A percentile compares a stretch with the other conserved stretches of the same genome.
These are phyloP conservation scores for Pantelozetes paolii DNA, from an alignment of 2,888 invertebrate genomes.

Conservation along the genomic window DNA sequence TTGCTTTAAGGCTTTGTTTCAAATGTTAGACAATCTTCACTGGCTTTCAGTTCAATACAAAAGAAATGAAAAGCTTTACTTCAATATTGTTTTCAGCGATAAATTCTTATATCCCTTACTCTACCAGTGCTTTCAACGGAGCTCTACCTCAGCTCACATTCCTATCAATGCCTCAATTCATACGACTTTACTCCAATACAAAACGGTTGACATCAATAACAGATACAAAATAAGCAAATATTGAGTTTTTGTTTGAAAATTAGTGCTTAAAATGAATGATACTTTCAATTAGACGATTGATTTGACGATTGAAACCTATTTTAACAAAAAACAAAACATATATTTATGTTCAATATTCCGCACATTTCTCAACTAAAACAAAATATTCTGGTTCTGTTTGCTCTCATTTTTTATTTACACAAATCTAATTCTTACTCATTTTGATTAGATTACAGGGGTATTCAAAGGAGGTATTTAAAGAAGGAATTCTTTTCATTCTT, in stretches of 20 bases:
- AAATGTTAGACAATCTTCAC: neutral
- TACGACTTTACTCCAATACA: neutral
- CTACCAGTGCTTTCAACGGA: too few relatives aligned
- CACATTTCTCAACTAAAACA: neutral
- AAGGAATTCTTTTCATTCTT: too few relatives aligned
- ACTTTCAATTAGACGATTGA: constrained; percentile 27
- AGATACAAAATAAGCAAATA: neutral
- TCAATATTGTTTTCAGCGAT: neutral
- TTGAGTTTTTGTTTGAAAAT: neutral
- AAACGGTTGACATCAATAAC: neutral
- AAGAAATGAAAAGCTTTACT: constrained; percentile 16
- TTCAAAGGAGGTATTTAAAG: too few relatives aligned
- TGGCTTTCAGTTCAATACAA: neutral
- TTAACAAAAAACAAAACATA: neutral
- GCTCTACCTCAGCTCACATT: neutral
- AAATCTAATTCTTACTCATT: neutral
- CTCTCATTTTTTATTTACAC: neutral
- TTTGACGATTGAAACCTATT: neutral
- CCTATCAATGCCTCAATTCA: neutral
- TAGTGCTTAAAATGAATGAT: neutral
- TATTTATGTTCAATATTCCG: neutral
- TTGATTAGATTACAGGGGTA: neutral
- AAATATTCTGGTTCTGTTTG: neutral
- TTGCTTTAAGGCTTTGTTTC: constrained; percentile 30
- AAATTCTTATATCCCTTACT: constrained; percentile 30